Evolutionary conservation across 2,888 invertebrate genomes (phyloP), one percentile per base, ranked within the genome.

Genomic region (Pseudococcus longispinus): DNA sequence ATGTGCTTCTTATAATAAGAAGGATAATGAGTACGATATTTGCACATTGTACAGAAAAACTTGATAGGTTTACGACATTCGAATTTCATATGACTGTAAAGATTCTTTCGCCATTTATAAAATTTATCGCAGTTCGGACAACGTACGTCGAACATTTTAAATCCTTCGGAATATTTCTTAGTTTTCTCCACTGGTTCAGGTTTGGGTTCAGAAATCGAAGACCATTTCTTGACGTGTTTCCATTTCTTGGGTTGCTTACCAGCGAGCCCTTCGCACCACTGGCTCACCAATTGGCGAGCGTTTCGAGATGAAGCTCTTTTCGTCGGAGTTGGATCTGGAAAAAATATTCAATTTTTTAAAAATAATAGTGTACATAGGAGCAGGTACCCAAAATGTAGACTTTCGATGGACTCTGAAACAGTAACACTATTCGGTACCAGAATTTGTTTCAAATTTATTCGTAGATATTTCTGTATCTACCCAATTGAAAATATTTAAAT

Each of bases 231-330:
- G 4, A n/a, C 37, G 23, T 37, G 37, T 32, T 77, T 77, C 77
- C 37, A 26, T 77, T 37, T 32, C 77, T 32, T 37, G 15, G 8
- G 29, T 1, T 11, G 32, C 42, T 65, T 84, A 26, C 84, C 70
- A 1, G 84, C 8, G 0, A 84, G 15, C 8, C 84, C 84, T 84
- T 84, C 84, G 84, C 84, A 84, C 65, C 65, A 84, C n/a, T 37
- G 18, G 37, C 42, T 84, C 0, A 84, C 60, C 13, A 84, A 37
- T 20, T 65, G 46, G 13, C 65, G 84, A 29, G 84, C 84, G 26
- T 84, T 84, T 42, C n/a, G 60, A 26, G 84, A 84, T 20, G 84
- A 84, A 20, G 51, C 37, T 37, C 84, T 32, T 84, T 84, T 84
- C 42, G 65, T 18, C 1, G 4, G 18, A 70, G 37, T 2, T 13